These are phyloP conservation scores for Pangasius sanitwongsei DNA, from an alignment of 2,797 vertebrate species.

Conservation along the genomic window DNA sequence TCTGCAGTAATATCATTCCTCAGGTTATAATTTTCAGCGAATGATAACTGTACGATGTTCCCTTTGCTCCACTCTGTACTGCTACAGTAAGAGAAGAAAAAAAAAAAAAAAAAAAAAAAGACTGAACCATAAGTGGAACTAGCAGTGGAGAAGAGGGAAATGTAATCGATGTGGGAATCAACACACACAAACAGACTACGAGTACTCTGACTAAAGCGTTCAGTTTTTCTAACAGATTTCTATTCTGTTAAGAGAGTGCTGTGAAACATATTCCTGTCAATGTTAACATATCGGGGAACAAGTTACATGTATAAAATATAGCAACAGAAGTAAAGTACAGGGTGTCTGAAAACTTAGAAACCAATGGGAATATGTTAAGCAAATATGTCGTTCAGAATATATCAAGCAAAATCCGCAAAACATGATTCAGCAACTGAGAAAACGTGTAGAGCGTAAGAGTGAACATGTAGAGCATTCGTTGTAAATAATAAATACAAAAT, in stretches of 20 bases:
- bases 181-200: not conserved
- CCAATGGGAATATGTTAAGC: not conserved
- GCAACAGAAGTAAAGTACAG: not conserved
- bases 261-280: not conserved
- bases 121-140: constrained; percentile 46
- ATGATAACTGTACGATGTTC: not conserved
- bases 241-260: not conserved
- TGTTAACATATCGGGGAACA: not conserved
- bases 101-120: not conserved
- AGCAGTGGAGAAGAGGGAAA: constrained; percentile 36
- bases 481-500: not conserved
- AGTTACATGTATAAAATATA: not conserved
- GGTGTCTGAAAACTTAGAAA: not conserved
- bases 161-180: constrained; percentile 26
- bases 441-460: too few species aligned
- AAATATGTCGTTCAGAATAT: not conserved
- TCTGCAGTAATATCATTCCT: not conserved
- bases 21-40: not conserved
- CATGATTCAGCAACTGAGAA: too few species aligned
- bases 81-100: not conserved
- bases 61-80: not conserved
- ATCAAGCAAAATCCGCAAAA: too few species aligned
- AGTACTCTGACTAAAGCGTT: not conserved
- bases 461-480: not conserved
- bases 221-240: not conserved